Percentiles rank a stretch among this genome's conserved stretches.
Conservation (phyloP, 2,113 vertebrate species). For the Callaeas wilsoni region DNA sequence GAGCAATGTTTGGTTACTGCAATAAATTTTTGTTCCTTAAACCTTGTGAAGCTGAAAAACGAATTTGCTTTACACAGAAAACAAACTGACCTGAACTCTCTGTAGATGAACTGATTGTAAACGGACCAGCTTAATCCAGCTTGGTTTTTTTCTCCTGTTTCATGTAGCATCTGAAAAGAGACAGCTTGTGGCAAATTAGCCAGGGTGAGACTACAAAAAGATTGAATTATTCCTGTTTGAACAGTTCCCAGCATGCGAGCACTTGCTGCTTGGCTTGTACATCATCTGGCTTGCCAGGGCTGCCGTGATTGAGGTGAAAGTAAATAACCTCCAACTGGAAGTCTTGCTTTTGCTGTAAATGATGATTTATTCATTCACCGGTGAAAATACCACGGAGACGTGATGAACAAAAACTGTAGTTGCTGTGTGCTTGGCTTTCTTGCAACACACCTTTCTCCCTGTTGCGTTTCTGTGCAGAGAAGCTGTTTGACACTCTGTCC, state of each 20-base stretch:
- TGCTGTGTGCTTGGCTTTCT: background rate
- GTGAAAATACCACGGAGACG: background rate
- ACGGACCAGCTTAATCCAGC: background rate
- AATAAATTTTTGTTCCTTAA: background rate
- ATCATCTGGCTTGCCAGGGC: slow-evolving; percentile 13
- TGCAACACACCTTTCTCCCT: background rate
- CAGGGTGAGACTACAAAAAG: background rate
- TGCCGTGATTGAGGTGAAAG: background rate
- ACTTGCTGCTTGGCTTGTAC: slow-evolving; percentile 37
- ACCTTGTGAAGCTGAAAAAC: background rate
- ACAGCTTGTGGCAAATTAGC: slow-evolving; percentile 38
- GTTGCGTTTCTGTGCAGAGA: background rate
- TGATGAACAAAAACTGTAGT: background rate
- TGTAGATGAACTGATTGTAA: background rate
- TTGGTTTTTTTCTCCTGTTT: background rate
- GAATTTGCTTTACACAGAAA: background rate
- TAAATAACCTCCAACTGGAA: slow-evolving; percentile 7
- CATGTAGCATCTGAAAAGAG: slow-evolving; percentile 19
- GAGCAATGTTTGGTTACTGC: background rate
- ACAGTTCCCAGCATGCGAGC: slow-evolving; percentile 27
- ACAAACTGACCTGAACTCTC: background rate
- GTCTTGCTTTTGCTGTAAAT: background rate
- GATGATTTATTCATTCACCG: background rate
- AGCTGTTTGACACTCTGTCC: background rate
- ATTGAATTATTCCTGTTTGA: slow-evolving; percentile 55